A percentile compares a stretch with the other conserved stretches of the same genome.
Conservation (phyloP, 2,797 vertebrate species). For the Coilia nasus region DNA sequence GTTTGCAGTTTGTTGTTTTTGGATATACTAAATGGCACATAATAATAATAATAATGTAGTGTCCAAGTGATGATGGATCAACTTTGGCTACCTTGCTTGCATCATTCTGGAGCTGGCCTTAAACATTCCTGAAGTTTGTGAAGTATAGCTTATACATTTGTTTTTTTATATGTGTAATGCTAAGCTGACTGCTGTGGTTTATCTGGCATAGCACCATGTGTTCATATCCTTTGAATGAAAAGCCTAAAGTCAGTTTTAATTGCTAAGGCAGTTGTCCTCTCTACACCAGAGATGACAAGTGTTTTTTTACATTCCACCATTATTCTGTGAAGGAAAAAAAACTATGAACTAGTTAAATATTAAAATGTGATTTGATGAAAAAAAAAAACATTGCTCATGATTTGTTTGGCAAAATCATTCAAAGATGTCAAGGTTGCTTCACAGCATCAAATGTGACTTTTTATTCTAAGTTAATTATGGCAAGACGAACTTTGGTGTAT, state of each 20-base stretch:
- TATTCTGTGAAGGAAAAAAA: not conserved
- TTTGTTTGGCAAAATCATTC: not conserved
- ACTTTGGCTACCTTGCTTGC: not conserved
- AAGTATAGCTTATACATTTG: no score
- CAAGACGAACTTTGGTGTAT: not conserved
- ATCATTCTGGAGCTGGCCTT: not conserved
- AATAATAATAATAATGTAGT: no score
- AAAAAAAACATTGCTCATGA: no score
- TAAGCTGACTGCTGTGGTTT: not conserved
- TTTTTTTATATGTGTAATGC: no score
- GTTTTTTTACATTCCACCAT: not conserved
- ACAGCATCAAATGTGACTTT: constrained; percentile 2
- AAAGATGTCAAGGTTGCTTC: not conserved
- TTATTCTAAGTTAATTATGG: not conserved
- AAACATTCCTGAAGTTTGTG: not conserved
- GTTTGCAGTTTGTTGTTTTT: not conserved
- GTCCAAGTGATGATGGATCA: not conserved
- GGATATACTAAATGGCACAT: no score
- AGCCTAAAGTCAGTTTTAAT: not conserved
- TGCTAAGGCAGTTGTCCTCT: not conserved
- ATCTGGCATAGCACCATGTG: constrained; percentile 11
- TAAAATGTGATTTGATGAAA: not conserved
- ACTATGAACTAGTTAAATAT: not conserved
- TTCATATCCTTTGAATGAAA: not conserved
- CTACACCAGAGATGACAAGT: not conserved